Evolutionary conservation across 2,888 invertebrate species (phyloP).

Genomic region (Philaethria dido): DNA sequence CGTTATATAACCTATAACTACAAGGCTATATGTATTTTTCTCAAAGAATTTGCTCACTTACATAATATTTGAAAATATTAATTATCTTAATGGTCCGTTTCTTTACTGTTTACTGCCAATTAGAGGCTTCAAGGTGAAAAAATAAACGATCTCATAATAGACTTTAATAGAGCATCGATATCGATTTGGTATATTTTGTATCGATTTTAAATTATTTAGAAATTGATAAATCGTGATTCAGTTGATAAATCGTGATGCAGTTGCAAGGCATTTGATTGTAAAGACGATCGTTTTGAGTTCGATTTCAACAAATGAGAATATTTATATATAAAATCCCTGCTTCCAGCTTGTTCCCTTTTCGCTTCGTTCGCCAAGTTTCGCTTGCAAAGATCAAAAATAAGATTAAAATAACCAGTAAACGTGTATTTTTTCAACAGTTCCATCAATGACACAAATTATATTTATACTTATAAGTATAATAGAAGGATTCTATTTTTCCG

Average conservation of each 20-base stretch:
- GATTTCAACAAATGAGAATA: too few species aligned
- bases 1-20: conserved; percentile 8
- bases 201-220: not conserved
- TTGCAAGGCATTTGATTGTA: not conserved
- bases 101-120: conserved; percentile 27
- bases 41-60: conserved; percentile 19
- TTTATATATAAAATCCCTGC: too few species aligned
- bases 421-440: too few species aligned
- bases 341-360: too few species aligned
- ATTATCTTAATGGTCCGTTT: conserved; percentile 23
- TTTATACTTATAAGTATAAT: too few species aligned
- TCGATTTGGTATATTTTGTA: conserved; percentile 2
- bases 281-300: not conserved
- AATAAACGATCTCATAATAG: conserved; percentile 15
- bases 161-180: conserved; percentile 20
- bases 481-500: too few species aligned
- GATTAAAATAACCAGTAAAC: too few species aligned
- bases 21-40: conserved; percentile 12
- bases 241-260: conserved; percentile 8
- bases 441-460: too few species aligned
- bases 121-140: conserved; percentile 16
- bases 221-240: conserved; percentile 1
- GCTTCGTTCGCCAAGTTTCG: too few species aligned
- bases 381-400: too few species aligned
- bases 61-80: conserved; percentile 23